A percentile compares a stretch with the other conserved stretches of the same genome.
phyloP scores from a whole-genome alignment of 2,113 vertebrate species.

The Saccopteryx leptura region DNA sequence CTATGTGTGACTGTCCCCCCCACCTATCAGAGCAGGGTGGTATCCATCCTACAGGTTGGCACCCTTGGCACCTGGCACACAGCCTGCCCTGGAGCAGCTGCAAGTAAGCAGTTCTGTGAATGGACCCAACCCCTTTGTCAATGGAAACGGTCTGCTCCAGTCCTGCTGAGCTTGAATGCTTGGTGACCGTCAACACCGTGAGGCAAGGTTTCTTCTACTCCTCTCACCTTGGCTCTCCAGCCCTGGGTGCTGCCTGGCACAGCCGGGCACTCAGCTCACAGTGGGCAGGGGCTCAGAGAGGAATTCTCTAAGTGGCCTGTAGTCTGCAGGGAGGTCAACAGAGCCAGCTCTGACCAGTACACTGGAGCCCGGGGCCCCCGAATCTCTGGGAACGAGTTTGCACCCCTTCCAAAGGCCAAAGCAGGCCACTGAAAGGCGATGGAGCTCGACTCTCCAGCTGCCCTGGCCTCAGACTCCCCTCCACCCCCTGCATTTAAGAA shows the following conservation, averaged over 20 bases:
- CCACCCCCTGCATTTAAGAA: neutral
- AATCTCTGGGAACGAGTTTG: too few species aligned
- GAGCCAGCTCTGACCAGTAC: rapidly evolving
- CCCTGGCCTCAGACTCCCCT: neutral
- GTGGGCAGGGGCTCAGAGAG: neutral
- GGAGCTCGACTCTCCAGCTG: neutral
- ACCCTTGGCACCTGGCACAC: neutral
- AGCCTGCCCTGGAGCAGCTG: neutral
- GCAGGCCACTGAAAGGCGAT: rapidly evolving
- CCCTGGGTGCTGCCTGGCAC: neutral
- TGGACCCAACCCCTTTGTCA: neutral
- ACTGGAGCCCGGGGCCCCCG: too few species aligned
- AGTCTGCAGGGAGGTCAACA: neutral
- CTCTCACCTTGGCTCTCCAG: neutral
- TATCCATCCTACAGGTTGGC: neutral
- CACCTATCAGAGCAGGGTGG: neutral
- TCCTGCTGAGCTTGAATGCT: neutral
- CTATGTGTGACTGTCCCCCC: rapidly evolving
- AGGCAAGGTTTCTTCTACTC: neutral
- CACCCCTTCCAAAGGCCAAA: neutral
- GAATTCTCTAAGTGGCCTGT: neutral
- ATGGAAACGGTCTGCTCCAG: too few species aligned
- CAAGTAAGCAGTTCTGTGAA: neutral
- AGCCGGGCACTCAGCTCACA: neutral
- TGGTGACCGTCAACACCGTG: rapidly evolving